Evolutionary conservation across 1,140 invertebrate species (phyloP), one percentile per base, ranked within the genome.

Genomic region (Acyrthosiphon pisum): DNA sequence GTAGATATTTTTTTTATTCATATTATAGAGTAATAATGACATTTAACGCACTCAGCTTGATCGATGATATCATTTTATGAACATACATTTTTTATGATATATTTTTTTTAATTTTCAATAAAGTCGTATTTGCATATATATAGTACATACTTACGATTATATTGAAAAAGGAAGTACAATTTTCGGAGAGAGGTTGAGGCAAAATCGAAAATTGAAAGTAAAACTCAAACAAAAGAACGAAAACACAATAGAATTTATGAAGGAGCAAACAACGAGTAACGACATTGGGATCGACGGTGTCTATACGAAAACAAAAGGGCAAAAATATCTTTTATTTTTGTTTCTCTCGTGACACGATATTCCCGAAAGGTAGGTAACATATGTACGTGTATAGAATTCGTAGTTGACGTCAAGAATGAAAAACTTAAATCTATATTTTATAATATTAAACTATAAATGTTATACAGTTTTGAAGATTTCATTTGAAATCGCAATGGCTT

Each of bases 301-400:
- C n/a, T 37, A 81, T 37, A 81, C 2, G 23, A 84, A 84, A 84
- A 84, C 37, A 84, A 84, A 84, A 84, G 41, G 35, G 83, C 83
- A 84, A 84, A 84, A 84, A 84, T 44, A 30, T 84, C 83, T 84
- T 84, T 84, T 84, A 44, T 44, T 84, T 83, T 84, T 44, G 23
- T 41, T 84, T 84, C 41, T 41, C 23, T 41, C 23, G 83, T 44
- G 83, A 84, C 41, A 84, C 83, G 41, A 44, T 84, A 84, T 84
- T 84, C 83, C 83, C 83, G 18, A 84, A 84, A 41, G 83, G 83
- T 44, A n/a, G 11, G 30, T 68, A 68, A 44, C 83, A 84, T 44
- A 84, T 41, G 83, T 84, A 84, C 3, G 41, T 9, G 26, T 14
- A n/a, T 68, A 68, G 30, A 68, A 84, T 30, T 41, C 37, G 83